These are phyloP conservation scores for Trachelus tabidus DNA, from an alignment of 2,888 invertebrate species.

Conservation along the genomic window DNA sequence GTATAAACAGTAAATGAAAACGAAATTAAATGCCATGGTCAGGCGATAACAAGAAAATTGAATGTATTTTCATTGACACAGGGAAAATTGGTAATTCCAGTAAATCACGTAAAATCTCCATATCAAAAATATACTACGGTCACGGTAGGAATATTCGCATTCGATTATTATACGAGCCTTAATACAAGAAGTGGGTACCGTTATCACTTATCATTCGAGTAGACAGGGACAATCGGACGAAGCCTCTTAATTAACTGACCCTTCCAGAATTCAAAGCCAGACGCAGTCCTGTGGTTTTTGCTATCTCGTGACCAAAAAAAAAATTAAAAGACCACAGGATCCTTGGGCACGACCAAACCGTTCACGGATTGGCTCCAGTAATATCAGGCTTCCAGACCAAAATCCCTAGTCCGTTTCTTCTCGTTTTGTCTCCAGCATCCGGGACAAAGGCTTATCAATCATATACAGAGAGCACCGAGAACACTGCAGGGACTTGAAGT, in stretches of 20 bases:
- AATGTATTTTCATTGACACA: background rate
- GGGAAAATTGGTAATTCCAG: background rate
- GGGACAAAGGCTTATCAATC: background rate
- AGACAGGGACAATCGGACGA: background rate
- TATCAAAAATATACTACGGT: background rate
- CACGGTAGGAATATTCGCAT: background rate
- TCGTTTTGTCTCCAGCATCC: background rate
- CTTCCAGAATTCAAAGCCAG: background rate
- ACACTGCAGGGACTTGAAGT: background rate
- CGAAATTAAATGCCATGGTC: background rate
- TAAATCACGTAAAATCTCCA: background rate
- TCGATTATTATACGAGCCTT: background rate
- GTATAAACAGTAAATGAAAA: background rate
- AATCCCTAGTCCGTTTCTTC: background rate
- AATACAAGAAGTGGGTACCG: background rate
- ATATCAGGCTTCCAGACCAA: background rate
- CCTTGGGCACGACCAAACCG: background rate
- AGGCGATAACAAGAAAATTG: background rate
- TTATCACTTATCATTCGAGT: background rate
- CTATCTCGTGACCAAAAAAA: background rate
- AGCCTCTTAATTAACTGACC: background rate
- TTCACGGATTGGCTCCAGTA: background rate
- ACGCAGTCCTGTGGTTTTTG: background rate
- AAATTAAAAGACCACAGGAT: background rate
- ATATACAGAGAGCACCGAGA: background rate